Evolutionary conservation across 2,888 invertebrate species (phyloP).

Genomic region (Masnerella sp.): DNA sequence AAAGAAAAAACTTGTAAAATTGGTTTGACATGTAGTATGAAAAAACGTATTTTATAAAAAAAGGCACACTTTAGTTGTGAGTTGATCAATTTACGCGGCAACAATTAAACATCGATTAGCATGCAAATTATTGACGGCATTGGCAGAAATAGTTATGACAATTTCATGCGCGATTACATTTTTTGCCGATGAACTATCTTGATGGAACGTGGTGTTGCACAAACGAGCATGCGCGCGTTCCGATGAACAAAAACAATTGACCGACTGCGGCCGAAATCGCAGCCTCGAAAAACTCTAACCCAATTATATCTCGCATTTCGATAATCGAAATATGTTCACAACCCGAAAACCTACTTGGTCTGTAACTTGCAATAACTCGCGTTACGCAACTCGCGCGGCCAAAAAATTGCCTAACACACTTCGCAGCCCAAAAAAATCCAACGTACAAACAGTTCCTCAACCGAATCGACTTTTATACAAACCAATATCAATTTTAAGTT

Average conservation of each 20-base stretch:
- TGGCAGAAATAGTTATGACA: constrained; percentile 35
- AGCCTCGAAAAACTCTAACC: no score
- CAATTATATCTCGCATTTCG: constrained; percentile 8
- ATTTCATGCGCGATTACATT: constrained; percentile 1
- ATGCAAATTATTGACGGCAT: constrained; percentile 22
- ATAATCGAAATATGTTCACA: constrained; percentile 34
- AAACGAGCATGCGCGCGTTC: no score
- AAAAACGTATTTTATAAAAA: no score
- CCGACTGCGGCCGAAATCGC: no score
- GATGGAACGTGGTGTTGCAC: no score
- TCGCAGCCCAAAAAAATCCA: constrained; percentile 27
- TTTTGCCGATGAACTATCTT: no score
- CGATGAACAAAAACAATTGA: no score
- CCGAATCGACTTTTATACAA: no score
- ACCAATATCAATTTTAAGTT: no score
- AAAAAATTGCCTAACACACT: constrained; percentile 49
- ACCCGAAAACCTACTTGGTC: constrained; percentile 38
- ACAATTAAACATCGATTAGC: constrained; percentile 25
- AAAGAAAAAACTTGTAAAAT: no score
- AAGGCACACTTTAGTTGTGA: neutral
- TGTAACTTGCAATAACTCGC: constrained; percentile 21
- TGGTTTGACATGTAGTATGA: no score
- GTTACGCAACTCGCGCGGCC: constrained; percentile 29
- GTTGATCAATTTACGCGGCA: constrained; percentile 2
- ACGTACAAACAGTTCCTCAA: neutral